Conservation (phyloP, 2,113 vertebrate species). For the Pachyramphus minor region DNA sequence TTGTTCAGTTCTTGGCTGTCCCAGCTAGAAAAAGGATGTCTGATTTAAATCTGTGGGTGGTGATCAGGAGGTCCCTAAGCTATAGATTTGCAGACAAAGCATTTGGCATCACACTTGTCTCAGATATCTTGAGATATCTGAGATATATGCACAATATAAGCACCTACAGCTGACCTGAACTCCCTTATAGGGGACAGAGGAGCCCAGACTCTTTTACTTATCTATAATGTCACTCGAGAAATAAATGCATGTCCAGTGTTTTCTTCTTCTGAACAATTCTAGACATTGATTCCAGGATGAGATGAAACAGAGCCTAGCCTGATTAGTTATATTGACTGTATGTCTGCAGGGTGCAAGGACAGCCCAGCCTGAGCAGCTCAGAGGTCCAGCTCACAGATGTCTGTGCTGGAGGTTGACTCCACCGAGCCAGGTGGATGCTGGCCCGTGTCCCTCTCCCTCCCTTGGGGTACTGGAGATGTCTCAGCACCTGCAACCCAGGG, state of each 20-base stretch:
- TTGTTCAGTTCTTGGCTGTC: not conserved
- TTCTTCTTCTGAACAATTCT: not conserved
- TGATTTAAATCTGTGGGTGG: not conserved
- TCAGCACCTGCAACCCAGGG: not conserved
- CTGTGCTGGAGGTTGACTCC: accelerated
- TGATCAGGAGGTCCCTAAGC: not conserved
- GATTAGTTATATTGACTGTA: not conserved
- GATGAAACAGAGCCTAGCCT: not conserved
- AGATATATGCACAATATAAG: not conserved
- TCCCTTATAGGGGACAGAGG: not conserved
- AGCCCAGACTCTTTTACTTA: not conserved
- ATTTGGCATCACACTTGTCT: not conserved
- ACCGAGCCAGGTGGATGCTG: not conserved
- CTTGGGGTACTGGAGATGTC: not conserved
- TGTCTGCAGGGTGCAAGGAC: not conserved
- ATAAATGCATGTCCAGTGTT: not conserved
- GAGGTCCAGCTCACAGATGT: accelerated
- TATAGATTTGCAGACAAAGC: not conserved
- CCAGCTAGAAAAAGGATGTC: not conserved
- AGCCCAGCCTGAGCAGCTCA: not conserved
- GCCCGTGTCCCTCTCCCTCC: not conserved
- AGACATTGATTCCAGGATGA: not conserved
- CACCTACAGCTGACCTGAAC: not conserved
- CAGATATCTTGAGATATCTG: not conserved
- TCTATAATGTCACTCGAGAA: not conserved